phyloP scores from a whole-genome alignment of 1,140 invertebrate species.

The Chironomus striatipennis region DNA sequence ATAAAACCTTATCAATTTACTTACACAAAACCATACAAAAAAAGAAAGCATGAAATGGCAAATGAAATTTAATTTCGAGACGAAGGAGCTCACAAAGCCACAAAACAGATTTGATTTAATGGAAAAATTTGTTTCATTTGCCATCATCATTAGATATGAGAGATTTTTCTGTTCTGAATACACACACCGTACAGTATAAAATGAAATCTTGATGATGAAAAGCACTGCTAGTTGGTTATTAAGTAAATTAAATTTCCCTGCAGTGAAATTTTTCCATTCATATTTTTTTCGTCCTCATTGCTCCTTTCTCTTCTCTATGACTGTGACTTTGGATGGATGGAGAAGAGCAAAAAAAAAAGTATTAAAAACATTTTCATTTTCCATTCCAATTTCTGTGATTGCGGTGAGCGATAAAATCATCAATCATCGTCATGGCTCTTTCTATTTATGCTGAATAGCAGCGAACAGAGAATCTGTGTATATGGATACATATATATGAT shows the following conservation, averaged over 20 bases:
- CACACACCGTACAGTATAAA: too few relatives aligned
- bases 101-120: constrained; percentile 21
- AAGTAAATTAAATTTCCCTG: constrained; percentile 14
- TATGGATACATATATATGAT: background rate
- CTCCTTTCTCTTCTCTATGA: too few relatives aligned
- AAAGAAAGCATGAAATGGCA: background rate
- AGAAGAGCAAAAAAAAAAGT: too few relatives aligned
- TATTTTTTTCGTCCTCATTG: background rate
- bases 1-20: background rate
- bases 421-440: background rate
- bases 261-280: background rate
- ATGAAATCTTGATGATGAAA: background rate
- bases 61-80: too few relatives aligned
- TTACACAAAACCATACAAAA: background rate
- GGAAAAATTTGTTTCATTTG: background rate
- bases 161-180: background rate
- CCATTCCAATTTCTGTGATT: background rate
- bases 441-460: background rate
- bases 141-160: background rate
- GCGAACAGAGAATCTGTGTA: background rate
- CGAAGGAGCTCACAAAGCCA: background rate
- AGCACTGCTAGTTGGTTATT: background rate
- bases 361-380: background rate
- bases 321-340: too few relatives aligned
- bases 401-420: constrained; percentile 4